Conservation (phyloP, 2,797 vertebrate genomes). For the Parauchenoglanis ngamensis region DNA sequence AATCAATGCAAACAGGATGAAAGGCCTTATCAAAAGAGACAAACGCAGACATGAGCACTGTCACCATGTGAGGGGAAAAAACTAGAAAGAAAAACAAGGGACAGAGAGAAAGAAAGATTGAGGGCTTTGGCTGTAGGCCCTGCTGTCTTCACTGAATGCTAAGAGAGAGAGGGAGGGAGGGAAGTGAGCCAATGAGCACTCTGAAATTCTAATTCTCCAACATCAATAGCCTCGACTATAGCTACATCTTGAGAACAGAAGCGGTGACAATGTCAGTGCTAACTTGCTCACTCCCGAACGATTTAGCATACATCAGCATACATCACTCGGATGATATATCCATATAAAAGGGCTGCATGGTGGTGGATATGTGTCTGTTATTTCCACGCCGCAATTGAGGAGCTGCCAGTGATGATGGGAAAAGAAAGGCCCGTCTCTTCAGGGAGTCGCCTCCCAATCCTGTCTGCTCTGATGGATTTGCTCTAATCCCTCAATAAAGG, state of each 20-base stretch:
- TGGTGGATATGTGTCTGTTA: constrained; percentile 56
- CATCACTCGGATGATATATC: constrained; percentile 46
- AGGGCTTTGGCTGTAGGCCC: constrained; percentile 61
- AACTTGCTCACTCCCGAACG: constrained; percentile 41
- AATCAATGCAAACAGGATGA: constrained; percentile 84
- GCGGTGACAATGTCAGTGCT: constrained; percentile 38
- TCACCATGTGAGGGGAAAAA: constrained; percentile 60
- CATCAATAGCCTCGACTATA: constrained; percentile 58
- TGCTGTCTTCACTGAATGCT: constrained; percentile 51
- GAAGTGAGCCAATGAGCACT: constrained; percentile 62
- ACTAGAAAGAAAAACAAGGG: constrained; percentile 15
- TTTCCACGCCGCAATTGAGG: constrained; percentile 40
- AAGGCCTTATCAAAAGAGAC: constrained; percentile 77
- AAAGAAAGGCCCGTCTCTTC: constrained; percentile 56
- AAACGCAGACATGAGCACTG: constrained; percentile 76
- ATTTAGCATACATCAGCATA: constrained; percentile 55
- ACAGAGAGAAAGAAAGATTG: constrained; percentile 47
- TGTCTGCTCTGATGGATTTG: constrained; percentile 65
- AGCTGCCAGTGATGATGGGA: constrained; percentile 49
- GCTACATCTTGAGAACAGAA: constrained; percentile 57
- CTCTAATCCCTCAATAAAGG: constrained; percentile 67
- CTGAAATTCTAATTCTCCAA: constrained; percentile 63
- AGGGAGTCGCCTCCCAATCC: constrained; percentile 64
- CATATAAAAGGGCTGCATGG: constrained; percentile 45
- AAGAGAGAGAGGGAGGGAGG: constrained; percentile 36